A percentile compares a stretch with the other conserved stretches of the same genome.
phyloP scores from a whole-genome alignment of 1,140 invertebrate genomes.

The Papilio dardanus region DNA sequence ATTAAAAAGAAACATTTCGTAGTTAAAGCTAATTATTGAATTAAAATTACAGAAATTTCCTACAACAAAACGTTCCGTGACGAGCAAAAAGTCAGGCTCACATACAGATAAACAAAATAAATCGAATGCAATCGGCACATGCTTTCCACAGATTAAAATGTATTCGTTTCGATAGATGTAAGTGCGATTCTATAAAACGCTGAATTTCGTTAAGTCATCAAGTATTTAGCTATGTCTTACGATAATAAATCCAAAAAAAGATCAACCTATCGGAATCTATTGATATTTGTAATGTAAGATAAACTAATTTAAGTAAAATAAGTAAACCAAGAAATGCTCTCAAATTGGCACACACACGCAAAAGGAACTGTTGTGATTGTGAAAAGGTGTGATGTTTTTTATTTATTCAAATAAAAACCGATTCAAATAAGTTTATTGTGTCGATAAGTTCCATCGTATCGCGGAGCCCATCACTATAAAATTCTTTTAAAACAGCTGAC shows the following conservation, averaged over 20 bases:
- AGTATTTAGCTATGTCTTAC: too few species aligned
- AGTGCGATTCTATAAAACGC: too few species aligned
- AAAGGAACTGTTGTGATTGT: not conserved
- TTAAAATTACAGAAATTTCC: constrained; percentile 78
- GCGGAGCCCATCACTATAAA: not conserved
- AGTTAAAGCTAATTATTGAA: constrained; percentile 68
- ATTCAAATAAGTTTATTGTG: not conserved
- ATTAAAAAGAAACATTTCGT: constrained; percentile 54
- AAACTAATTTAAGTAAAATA: too few species aligned
- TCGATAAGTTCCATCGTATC: not conserved
- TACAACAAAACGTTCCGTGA: constrained; percentile 76
- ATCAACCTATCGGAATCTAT: too few species aligned
- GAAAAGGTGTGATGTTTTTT: not conserved
- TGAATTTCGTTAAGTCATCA: too few species aligned
- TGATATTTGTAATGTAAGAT: too few species aligned
- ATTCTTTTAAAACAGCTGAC: not conserved
- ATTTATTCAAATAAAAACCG: not conserved
- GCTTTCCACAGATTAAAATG: constrained; percentile 15
- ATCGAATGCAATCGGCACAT: constrained; percentile 27
- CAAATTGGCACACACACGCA: not conserved
- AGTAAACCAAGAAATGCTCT: not conserved
- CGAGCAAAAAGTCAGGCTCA: constrained; percentile 75
- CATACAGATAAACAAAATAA: constrained; percentile 45
- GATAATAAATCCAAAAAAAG: too few species aligned
- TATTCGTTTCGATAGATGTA: too few species aligned